Evolutionary conservation across 1,140 invertebrate genomes (phyloP).

Genomic region (Phocides pigmalion): DNA sequence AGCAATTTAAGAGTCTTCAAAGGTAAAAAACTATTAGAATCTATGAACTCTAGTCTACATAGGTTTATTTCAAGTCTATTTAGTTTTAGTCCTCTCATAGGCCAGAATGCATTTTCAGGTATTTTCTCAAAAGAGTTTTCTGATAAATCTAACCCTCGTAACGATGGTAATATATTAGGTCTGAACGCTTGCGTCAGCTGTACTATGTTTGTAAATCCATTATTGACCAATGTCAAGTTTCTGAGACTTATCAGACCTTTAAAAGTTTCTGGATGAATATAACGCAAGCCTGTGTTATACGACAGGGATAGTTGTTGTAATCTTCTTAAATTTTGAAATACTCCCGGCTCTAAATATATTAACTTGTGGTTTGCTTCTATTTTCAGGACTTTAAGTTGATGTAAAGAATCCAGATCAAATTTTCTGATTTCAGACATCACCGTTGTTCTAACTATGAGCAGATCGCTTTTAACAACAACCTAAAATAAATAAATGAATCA

Average conservation of each 20-base stretch:
- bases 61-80: conserved; percentile 76
- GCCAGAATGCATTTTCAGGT: conserved; percentile 59
- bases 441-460: conserved; percentile 66
- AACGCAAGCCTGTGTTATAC: conserved; percentile 58
- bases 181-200: conserved; percentile 58
- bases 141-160: conserved; percentile 67
- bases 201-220: conserved; percentile 67
- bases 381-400: conserved; percentile 58
- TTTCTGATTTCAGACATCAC: conserved; percentile 55
- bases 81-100: conserved; percentile 60
- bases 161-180: conserved; percentile 58
- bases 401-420: conserved; percentile 53
- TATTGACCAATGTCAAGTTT: conserved; percentile 77
- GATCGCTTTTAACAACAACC: conserved; percentile 53
- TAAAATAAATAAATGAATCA: conserved; percentile 51
- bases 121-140: conserved; percentile 71
- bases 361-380: conserved; percentile 75
- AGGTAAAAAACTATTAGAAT: conserved; percentile 74
- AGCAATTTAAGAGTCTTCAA: conserved; percentile 76
- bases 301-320: conserved; percentile 70
- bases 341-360: conserved; percentile 58
- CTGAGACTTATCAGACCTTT: conserved; percentile 63
- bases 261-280: conserved; percentile 59
- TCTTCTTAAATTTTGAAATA: conserved; percentile 63
- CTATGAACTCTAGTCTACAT: conserved; percentile 80